phyloP scores from a whole-genome alignment of 2,888 invertebrate species.

The Baronia brevicornis region DNA sequence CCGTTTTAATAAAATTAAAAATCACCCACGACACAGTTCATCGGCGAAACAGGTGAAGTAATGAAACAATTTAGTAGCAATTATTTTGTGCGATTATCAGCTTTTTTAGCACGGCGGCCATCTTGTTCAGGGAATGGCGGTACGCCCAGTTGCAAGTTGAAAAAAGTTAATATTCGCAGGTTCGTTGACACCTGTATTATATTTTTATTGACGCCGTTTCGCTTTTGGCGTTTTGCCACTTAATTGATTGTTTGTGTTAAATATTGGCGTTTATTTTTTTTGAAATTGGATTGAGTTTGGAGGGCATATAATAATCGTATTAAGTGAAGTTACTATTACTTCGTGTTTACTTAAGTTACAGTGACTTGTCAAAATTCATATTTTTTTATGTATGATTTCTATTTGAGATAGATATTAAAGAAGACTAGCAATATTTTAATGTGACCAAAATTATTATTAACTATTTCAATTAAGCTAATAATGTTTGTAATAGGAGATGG shows the following conservation, averaged over 20 bases:
- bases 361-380: no score
- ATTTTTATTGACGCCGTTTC: no score
- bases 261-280: constrained; percentile 6
- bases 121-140: constrained; percentile 41
- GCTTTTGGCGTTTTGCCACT: constrained; percentile 8
- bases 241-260: constrained; percentile 9
- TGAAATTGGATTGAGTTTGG: background rate
- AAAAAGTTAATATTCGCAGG: constrained; percentile 17
- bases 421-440: no score
- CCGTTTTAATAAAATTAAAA: constrained; percentile 5
- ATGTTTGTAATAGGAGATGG: no score
- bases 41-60: constrained; percentile 42
- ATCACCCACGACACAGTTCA: constrained; percentile 14
- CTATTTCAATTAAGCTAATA: no score
- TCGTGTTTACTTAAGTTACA: no score
- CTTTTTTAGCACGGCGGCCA: constrained; percentile 48
- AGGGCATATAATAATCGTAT: background rate
- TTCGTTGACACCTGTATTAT: constrained; percentile 14
- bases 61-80: constrained; percentile 56
- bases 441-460: no score
- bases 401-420: no score
- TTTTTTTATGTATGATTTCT: no score
- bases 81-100: constrained; percentile 45
- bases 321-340: no score
- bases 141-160: constrained; percentile 31